Percentiles rank a stretch among this genome's conserved stretches.
These are phyloP conservation scores for Meles meles DNA, from an alignment of 2,113 vertebrate genomes.

Conservation along the genomic window DNA sequence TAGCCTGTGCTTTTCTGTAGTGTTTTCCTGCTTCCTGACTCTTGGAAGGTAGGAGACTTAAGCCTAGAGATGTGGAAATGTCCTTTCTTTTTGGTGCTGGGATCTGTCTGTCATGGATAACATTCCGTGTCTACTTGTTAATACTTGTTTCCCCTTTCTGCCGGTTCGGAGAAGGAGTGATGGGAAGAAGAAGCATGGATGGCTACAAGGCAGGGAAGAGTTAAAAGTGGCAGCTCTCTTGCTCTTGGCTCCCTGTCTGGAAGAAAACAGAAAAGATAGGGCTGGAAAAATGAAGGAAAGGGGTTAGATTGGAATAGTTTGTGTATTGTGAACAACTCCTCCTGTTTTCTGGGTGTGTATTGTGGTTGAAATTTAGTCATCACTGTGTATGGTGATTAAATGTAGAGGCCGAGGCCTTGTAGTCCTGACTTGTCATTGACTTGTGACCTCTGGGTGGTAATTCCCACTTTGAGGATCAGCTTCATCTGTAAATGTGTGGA, in stretches of 20 bases:
- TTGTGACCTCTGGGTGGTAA: neutral
- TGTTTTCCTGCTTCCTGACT: conserved; percentile 57
- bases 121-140: neutral
- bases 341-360: neutral
- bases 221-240: conserved; percentile 29
- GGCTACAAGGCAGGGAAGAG: neutral
- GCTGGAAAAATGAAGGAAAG: neutral
- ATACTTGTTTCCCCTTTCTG: neutral
- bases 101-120: neutral
- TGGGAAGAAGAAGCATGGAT: neutral
- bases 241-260: conserved; percentile 1
- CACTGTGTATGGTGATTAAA: neutral
- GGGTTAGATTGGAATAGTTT: neutral
- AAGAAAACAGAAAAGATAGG: conserved; percentile 8
- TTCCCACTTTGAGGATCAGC: neutral
- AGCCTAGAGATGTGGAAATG: neutral
- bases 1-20: conserved; percentile 49
- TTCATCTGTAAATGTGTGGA: conserved; percentile 28
- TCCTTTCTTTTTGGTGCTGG: conserved; percentile 18
- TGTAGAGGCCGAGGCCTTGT: neutral
- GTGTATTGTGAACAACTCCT: neutral
- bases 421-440: neutral
- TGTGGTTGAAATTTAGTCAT: neutral
- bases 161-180: neutral
- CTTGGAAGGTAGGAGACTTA: conserved; percentile 45